Evolutionary conservation across 2,888 invertebrate species (phyloP), one percentile per base, ranked within the genome.

Genomic region (Dusona sp.): DNA sequence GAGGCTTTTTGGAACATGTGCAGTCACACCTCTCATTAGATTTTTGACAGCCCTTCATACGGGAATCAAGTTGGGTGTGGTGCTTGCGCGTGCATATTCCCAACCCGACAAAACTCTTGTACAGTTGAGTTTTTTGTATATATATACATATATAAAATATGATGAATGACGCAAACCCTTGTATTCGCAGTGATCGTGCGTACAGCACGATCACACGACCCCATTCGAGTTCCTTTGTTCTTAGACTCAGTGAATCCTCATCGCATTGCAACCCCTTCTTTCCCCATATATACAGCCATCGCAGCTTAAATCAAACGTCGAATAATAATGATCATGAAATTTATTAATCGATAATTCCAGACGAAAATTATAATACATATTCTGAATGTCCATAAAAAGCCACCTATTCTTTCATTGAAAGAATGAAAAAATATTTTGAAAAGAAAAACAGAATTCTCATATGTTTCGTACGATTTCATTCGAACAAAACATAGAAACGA

Each of bases 21-120:
- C 92, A 93, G 94, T 94, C 93, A 94, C 94, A 94, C 94, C 94
- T 94, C 94, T 94, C 94, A 93, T 94, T 94, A 94, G 91, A 92
- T 94, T 94, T 94, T 94, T 94, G 94, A 94, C 94, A 94, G 94
- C 93, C 93, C 93, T 93, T 94, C 93, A 93, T 93, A 91, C 92
- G 91, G 91, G 93, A 92, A 93, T 93, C 92, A 92, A 91, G 91
- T 92, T 91, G 65, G 57, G 74, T 51, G 74, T 51, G 90, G 92
- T 92, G 91, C 91, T 92, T 91, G 91, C 91, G 91, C 90, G 77
- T 74, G 75, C 75, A 74, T 79, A 64, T 80, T 22, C 81, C 79
- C 84, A 84, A 84, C 57, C 83, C 70, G 33, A 72, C 68, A 79
- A 85, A 84, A 70, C 85, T 78, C 87, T 79, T 65, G 68, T 42